phyloP scores from a whole-genome alignment of 2,797 vertebrate genomes.

The Chelmon rostratus region DNA sequence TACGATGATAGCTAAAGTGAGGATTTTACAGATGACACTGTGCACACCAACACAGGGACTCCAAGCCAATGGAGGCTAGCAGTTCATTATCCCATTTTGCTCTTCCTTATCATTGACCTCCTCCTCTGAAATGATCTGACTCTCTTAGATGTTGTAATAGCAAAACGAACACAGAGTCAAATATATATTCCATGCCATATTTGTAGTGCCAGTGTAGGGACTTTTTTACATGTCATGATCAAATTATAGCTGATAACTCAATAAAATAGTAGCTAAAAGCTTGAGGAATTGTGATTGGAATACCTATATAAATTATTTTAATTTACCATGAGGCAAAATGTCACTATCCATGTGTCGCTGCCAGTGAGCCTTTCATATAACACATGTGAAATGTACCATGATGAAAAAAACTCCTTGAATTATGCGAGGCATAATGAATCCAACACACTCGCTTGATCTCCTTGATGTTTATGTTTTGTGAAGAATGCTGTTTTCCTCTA shows the following conservation, averaged over 20 bases:
- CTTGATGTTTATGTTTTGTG: conserved; percentile 12
- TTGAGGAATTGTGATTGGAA: background rate
- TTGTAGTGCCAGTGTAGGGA: background rate
- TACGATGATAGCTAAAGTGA: conserved; percentile 50
- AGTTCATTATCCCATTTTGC: background rate
- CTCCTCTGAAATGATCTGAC: background rate
- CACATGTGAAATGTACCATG: background rate
- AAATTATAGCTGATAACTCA: background rate
- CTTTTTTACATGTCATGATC: background rate
- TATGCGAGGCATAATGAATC: background rate
- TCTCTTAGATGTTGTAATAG: background rate
- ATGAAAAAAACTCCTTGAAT: background rate
- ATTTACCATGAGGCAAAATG: background rate
- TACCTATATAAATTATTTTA: background rate
- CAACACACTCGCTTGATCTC: background rate
- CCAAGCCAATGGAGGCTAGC: background rate
- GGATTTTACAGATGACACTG: conserved; percentile 56
- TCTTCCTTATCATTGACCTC: background rate
- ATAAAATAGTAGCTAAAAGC: background rate
- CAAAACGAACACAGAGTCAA: background rate
- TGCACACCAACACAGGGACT: conserved; percentile 19
- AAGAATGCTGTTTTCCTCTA: conserved; percentile 18
- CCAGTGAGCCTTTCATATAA: background rate
- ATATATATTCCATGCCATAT: background rate
- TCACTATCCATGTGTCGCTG: background rate